Evolutionary conservation across 2,888 invertebrate genomes (phyloP), one percentile per base, ranked within the genome.

Genomic region (Melanophora roralis): DNA sequence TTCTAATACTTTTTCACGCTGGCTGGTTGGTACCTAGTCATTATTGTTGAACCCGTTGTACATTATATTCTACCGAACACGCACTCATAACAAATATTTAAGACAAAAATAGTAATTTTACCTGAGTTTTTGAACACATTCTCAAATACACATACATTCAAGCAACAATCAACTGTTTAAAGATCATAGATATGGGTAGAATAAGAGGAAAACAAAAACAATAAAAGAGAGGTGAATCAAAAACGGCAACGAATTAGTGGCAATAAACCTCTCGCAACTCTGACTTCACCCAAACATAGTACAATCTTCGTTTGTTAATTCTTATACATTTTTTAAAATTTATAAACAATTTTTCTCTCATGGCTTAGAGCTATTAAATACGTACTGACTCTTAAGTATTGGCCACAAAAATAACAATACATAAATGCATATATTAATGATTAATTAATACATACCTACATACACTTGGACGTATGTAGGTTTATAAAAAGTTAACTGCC

Each of bases 401-500:
- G 76, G 76, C 72, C 68, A 76, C 34, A 71, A 75, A 60, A 69
- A 45, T 47, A 65, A 51, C 40, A 45, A 19, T 32, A 67, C n/a
- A 45, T n/a, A 76, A 55, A 21, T 16, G 40, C 59, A 47, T 40
- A n/a, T n/a, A n/a, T n/a, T n/a, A n/a, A n/a, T n/a, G n/a, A n/a
- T n/a, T n/a, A n/a, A n/a, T n/a, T n/a, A n/a, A n/a, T n/a, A n/a
- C n/a, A n/a, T n/a, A n/a, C n/a, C n/a, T n/a, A n/a, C n/a, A n/a
- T n/a, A n/a, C n/a, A n/a, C n/a, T n/a, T n/a, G n/a, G n/a, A n/a
- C n/a, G n/a, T n/a, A n/a, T n/a, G n/a, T n/a, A n/a, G n/a, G n/a
- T n/a, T n/a, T n/a, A n/a, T 65, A 59, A 73, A 55, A 72, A 74
- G 71, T 67, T 78, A 75, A 62, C 71, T 77, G 74, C 76, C 82